Conservation (phyloP, 2,888 invertebrate species). For the Drosophila bunnanda region DNA sequence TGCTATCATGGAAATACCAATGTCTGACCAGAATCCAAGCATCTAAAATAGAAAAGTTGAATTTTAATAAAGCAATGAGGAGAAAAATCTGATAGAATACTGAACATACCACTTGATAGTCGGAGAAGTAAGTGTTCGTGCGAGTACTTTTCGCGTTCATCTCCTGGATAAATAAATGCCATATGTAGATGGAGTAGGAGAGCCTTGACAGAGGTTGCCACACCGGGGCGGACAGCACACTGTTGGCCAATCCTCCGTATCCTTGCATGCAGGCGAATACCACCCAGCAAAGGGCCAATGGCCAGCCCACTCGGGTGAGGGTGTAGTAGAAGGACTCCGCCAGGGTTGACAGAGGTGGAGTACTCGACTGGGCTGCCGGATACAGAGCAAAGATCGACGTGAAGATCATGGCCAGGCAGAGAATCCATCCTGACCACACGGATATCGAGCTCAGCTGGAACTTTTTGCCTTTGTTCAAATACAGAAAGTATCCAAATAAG, state of each 20-base stretch:
- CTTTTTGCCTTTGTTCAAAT: conserved; percentile 51
- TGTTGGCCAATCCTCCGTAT: conserved; percentile 74
- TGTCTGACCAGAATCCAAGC: conserved; percentile 14
- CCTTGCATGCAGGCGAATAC: conserved; percentile 65
- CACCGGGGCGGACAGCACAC: conserved; percentile 69
- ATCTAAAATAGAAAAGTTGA: not conserved
- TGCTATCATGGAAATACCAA: conserved; percentile 4
- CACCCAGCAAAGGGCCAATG: conserved; percentile 10
- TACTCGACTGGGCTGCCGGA: conserved; percentile 44
- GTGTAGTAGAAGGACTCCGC: conserved; percentile 73
- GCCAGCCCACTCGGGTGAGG: conserved; percentile 65
- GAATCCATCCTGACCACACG: conserved; percentile 65
- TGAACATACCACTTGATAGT: conserved; percentile 16
- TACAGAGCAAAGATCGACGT: conserved; percentile 65
- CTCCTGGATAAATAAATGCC: conserved; percentile 23
- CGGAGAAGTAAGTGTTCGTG: conserved; percentile 15
- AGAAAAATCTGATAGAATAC: not conserved
- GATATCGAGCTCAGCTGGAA: conserved; percentile 44
- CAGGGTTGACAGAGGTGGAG: conserved; percentile 39
- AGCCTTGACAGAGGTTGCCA: conserved; percentile 71
- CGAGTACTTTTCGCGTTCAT: conserved; percentile 12
- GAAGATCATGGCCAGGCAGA: conserved; percentile 55
- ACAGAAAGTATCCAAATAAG: conserved; percentile 73
- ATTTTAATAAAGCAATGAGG: not conserved
- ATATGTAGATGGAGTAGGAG: conserved; percentile 27